These are phyloP conservation scores for Chaunax sp. DNA, from an alignment of 2,797 vertebrate species.

Conservation along the genomic window DNA sequence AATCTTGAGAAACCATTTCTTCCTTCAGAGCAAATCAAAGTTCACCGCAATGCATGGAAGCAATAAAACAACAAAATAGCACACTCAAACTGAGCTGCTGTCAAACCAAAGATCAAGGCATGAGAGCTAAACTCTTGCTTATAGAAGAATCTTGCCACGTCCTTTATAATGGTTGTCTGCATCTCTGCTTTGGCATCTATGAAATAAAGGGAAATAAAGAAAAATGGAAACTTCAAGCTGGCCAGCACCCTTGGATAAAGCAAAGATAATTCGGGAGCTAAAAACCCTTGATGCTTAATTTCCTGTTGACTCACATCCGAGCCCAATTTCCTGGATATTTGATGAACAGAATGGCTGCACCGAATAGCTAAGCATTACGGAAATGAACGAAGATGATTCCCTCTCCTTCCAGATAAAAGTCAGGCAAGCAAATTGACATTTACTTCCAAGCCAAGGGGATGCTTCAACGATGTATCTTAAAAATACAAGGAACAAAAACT, in stretches of 20 bases:
- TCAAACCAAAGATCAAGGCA: conserved; percentile 34
- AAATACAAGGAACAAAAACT: conserved; percentile 29
- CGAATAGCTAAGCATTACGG: conserved; percentile 42
- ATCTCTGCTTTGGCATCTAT: conserved; percentile 26
- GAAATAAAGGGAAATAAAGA: conserved; percentile 35
- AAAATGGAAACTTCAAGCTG: conserved; percentile 39
- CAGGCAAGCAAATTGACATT: conserved; percentile 40
- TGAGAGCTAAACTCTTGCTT: conserved; percentile 48
- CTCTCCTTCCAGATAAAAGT: conserved; percentile 35
- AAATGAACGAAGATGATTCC: conserved; percentile 39
- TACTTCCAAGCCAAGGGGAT: conserved; percentile 11
- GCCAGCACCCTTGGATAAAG: conserved; percentile 44
- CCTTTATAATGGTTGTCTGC: conserved; percentile 45
- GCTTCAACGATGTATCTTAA: conserved; percentile 8
- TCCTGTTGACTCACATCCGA: conserved; percentile 40
- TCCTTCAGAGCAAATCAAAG: conserved; percentile 44
- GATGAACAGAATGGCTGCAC: conserved; percentile 34
- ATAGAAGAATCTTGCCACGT: conserved; percentile 45
- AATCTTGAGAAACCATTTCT: conserved; percentile 44
- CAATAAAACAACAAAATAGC: conserved; percentile 37
- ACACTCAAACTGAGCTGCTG: conserved; percentile 30
- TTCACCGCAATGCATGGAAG: conserved; percentile 27
- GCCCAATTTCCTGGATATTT: conserved; percentile 54
- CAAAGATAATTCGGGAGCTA: conserved; percentile 49
- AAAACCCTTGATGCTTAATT: conserved; percentile 35